These are phyloP conservation scores for Hipparchia sbordonii DNA, from an alignment of 2,888 invertebrate genomes.

Conservation along the genomic window DNA sequence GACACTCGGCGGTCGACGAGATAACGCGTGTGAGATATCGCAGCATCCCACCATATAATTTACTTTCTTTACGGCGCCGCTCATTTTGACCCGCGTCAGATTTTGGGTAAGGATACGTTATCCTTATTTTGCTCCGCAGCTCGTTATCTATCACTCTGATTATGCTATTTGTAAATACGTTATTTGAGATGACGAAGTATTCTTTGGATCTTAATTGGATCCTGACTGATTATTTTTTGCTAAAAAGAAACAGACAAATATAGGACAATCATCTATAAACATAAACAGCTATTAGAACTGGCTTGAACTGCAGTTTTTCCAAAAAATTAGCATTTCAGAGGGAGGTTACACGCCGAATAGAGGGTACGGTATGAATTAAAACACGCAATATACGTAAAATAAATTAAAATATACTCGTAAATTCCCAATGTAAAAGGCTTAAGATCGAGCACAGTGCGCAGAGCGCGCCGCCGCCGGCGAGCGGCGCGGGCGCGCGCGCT, in stretches of 20 bases:
- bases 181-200: no score
- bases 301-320: no score
- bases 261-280: no score
- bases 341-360: no score
- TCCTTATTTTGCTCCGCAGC: background rate
- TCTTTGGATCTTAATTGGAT: no score
- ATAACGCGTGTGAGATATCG: conserved; percentile 6
- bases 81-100: background rate
- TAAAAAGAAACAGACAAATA: no score
- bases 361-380: background rate
- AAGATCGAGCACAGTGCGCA: background rate
- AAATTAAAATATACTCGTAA: background rate
- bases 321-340: no score
- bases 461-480: background rate
- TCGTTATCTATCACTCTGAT: background rate
- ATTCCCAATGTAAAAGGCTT: background rate
- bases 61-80: background rate
- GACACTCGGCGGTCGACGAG: background rate
- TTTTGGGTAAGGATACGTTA: background rate
- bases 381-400: background rate
- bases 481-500: conserved; percentile 11
- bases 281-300: no score
- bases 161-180: no score
- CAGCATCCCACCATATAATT: conserved; percentile 1
- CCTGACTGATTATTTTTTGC: no score